Evolutionary conservation across 2,797 vertebrate species (phyloP).

Genomic region (Chiroxiphia lanceolata): DNA sequence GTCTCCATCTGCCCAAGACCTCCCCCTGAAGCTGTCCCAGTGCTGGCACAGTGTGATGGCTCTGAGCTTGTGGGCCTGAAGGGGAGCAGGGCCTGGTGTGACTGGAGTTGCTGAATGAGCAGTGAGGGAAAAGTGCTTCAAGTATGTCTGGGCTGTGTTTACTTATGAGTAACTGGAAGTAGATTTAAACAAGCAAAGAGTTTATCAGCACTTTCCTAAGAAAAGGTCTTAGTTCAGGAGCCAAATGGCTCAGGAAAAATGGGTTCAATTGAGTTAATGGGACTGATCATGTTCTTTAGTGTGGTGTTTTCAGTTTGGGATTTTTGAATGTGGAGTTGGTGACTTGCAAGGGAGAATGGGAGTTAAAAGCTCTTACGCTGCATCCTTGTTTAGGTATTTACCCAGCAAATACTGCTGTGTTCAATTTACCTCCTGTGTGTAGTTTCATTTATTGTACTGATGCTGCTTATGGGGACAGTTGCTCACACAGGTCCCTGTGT

Average conservation of each 20-base stretch:
- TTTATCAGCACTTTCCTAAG: background rate
- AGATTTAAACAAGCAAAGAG: background rate
- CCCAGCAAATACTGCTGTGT: background rate
- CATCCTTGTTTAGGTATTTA: background rate
- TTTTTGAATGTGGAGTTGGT: background rate
- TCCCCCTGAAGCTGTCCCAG: background rate
- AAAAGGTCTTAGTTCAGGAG: background rate
- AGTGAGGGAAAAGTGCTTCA: background rate
- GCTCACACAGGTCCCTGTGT: background rate
- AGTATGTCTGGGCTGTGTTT: accelerated
- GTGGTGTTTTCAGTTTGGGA: background rate
- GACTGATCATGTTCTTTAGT: accelerated
- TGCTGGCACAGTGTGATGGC: accelerated
- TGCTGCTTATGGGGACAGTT: background rate
- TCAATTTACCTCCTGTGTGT: background rate
- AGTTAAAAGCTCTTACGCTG: background rate
- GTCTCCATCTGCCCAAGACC: accelerated
- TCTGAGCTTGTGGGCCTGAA: accelerated
- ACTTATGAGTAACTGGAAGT: background rate
- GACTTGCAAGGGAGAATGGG: background rate
- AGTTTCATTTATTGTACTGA: background rate
- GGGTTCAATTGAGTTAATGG: background rate
- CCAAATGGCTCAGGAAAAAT: background rate
- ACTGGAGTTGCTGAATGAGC: background rate
- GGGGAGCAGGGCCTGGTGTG: accelerated